A percentile compares a stretch with the other conserved stretches of the same genome.
Evolutionary conservation across 2,113 vertebrate species (phyloP).

Genomic region (Cyanoliseus patagonus): DNA sequence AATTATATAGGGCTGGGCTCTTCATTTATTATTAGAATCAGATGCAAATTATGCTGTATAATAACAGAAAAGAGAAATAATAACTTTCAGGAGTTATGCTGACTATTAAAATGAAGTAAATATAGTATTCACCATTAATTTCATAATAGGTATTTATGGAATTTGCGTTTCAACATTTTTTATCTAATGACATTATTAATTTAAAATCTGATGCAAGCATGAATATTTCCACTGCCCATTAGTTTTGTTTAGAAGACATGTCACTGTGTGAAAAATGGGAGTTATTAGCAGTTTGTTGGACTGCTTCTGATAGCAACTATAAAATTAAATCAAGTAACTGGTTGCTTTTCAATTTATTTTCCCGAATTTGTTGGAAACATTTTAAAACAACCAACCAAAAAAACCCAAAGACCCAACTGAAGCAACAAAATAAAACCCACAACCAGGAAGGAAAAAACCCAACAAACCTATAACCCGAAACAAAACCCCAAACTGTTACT

Average conservation of each 20-base stretch:
- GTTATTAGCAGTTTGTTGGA: conserved; percentile 41
- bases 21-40: neutral
- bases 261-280: conserved; percentile 54
- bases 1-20: neutral
- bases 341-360: conserved; percentile 38
- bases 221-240: conserved; percentile 61
- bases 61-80: conserved; percentile 31
- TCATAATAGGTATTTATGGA: conserved; percentile 48
- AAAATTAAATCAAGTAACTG: conserved; percentile 55
- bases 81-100: neutral
- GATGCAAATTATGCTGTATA: conserved; percentile 18
- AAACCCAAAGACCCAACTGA: neutral
- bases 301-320: conserved; percentile 18
- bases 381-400: neutral
- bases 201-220: neutral
- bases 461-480: neutral
- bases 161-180: conserved; percentile 37
- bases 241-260: conserved; percentile 60
- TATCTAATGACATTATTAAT: conserved; percentile 54
- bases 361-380: neutral
- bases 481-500: neutral
- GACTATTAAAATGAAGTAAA: conserved; percentile 61
- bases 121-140: conserved; percentile 48
- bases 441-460: neutral
- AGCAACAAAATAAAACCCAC: neutral